Percentiles rank a stretch among this genome's conserved stretches.
Evolutionary conservation across 2,113 vertebrate species (phyloP).

Genomic region (Odobenus rosmarus): DNA sequence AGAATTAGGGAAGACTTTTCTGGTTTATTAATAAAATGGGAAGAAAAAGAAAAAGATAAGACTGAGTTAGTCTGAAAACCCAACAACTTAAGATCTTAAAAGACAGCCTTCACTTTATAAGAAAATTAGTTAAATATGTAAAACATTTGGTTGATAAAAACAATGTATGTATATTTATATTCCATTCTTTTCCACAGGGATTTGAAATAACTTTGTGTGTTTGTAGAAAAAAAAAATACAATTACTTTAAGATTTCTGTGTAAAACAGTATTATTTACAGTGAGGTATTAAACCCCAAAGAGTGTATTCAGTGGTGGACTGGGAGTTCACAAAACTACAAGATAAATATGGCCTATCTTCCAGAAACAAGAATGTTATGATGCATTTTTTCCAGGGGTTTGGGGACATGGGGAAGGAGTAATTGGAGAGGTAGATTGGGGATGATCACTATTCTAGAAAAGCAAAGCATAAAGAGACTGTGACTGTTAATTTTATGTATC

Average conservation of each 20-base stretch:
- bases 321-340: neutral
- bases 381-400: neutral
- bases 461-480: neutral
- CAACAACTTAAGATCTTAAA: constrained; percentile 14
- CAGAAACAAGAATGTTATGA: neutral
- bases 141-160: neutral
- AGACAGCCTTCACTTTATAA: neutral
- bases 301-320: neutral
- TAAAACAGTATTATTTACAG: neutral
- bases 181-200: neutral
- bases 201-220: neutral
- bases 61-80: neutral
- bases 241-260: neutral
- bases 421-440: neutral
- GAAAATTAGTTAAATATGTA: neutral
- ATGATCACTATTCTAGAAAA: neutral
- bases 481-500: neutral
- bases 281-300: neutral
- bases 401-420: neutral
- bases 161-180: neutral
- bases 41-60: neutral
- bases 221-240: neutral
- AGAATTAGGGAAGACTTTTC: neutral
- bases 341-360: neutral
- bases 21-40: neutral